phyloP scores from a whole-genome alignment of 1,140 invertebrate genomes.

The Pseudomyrmex concolor region DNA sequence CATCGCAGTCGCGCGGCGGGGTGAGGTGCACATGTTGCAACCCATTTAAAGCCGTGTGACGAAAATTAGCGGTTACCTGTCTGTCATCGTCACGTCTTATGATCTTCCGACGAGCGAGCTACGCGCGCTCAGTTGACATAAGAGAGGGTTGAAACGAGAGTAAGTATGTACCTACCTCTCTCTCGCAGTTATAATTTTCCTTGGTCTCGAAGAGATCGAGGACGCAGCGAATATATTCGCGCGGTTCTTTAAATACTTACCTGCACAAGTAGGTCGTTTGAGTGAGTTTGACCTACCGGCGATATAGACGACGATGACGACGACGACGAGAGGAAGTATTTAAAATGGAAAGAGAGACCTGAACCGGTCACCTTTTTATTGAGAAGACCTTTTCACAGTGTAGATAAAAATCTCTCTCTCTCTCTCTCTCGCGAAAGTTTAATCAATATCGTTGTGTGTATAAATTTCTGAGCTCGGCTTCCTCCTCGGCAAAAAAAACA shows the following conservation, averaged over 20 bases:
- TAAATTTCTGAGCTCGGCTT: slow-evolving; percentile 1
- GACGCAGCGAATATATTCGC: slow-evolving; percentile 9
- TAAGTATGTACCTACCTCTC: too few species aligned
- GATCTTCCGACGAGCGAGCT: not conserved
- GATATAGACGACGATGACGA: not conserved
- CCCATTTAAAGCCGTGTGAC: slow-evolving; percentile 3
- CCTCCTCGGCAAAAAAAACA: not conserved
- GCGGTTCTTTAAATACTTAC: slow-evolving; percentile 23
- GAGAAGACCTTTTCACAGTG: not conserved
- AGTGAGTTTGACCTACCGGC: not conserved
- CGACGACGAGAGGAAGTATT: slow-evolving; percentile 1
- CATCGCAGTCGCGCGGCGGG: too few species aligned
- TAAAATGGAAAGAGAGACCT: slow-evolving; percentile 9
- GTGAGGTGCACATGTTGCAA: not conserved
- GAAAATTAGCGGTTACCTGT: not conserved
- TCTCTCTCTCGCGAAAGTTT: slow-evolving; percentile 23
- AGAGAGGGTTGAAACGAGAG: slow-evolving; percentile 6
- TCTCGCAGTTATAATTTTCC: slow-evolving; percentile 14
- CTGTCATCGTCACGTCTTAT: slow-evolving; percentile 3
- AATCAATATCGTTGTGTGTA: slow-evolving; percentile 29
- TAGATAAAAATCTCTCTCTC: slow-evolving; percentile 51
- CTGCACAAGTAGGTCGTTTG: slow-evolving; percentile 48
- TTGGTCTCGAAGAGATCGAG: not conserved
- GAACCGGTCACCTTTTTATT: slow-evolving; percentile 27
- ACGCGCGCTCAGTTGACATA: not conserved